Evolutionary conservation across 2,888 invertebrate genomes (phyloP).

Genomic region (Pyrochroa serraticornis): DNA sequence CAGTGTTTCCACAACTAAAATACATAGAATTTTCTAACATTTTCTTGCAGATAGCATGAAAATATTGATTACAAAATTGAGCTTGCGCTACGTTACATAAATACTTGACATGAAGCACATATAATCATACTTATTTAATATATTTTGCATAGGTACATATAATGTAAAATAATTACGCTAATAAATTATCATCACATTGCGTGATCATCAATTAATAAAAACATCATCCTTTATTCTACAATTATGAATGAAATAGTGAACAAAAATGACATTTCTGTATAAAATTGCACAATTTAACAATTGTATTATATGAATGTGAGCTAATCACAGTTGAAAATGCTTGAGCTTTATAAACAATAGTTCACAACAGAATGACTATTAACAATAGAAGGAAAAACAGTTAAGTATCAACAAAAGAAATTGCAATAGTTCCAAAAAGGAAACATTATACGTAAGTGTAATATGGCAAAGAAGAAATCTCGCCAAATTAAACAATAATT

Average conservation of each 20-base stretch:
- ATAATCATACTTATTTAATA: conserved; percentile 11
- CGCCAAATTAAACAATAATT: not conserved
- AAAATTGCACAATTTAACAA: conserved; percentile 30
- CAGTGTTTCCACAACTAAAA: no score
- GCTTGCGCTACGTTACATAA: no score
- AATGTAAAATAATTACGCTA: conserved; percentile 20
- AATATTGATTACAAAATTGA: no score
- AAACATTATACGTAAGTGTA: conserved; percentile 17
- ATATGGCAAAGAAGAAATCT: conserved; percentile 15
- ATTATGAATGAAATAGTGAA: conserved; percentile 16
- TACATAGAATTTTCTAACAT: no score
- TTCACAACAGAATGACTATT: conserved; percentile 21
- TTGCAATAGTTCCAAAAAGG: conserved; percentile 15
- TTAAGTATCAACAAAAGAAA: conserved; percentile 27
- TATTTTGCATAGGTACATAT: conserved; percentile 23
- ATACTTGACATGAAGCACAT: not conserved
- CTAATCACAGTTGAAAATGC: conserved; percentile 30
- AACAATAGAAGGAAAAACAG: conserved; percentile 23
- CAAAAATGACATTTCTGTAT: conserved; percentile 23
- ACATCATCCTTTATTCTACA: not conserved
- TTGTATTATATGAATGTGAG: conserved; percentile 27
- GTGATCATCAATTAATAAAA: conserved; percentile 16
- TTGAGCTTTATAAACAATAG: conserved; percentile 21
- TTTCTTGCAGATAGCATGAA: no score
- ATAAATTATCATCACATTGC: conserved; percentile 9